A percentile compares a stretch with the other conserved stretches of the same genome.
Evolutionary conservation across 2,888 invertebrate genomes (phyloP).

Genomic region (Drosophila testacea): DNA sequence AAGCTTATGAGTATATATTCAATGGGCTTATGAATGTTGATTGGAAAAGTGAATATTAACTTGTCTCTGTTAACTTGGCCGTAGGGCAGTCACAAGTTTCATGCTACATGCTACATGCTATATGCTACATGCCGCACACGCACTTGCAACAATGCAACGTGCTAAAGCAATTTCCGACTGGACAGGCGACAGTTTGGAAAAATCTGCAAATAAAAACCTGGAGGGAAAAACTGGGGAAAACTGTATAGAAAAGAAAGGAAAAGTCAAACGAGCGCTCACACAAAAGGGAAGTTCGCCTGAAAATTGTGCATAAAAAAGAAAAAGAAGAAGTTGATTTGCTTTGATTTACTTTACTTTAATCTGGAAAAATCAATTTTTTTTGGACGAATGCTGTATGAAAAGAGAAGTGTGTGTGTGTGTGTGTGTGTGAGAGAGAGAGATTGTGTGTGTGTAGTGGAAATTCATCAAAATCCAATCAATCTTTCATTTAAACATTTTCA

Average conservation of each 20-base stretch:
- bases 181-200: conserved; percentile 22
- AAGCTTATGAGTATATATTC: conserved; percentile 26
- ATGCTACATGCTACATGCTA: neutral
- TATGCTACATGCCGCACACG: conserved; percentile 3
- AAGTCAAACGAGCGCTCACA: conserved; percentile 43
- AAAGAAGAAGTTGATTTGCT: conserved; percentile 50
- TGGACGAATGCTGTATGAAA: conserved; percentile 34
- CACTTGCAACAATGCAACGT: conserved; percentile 43
- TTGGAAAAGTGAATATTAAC: conserved; percentile 46
- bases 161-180: conserved; percentile 40
- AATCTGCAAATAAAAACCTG: neutral
- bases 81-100: conserved; percentile 9
- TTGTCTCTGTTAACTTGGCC: conserved; percentile 22
- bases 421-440: conserved; percentile 22
- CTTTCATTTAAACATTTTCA: conserved; percentile 82
- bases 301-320: conserved; percentile 40
- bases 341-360: conserved; percentile 75
- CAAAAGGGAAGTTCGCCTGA: conserved; percentile 56
- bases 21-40: conserved; percentile 29
- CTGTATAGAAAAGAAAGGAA: conserved; percentile 21
- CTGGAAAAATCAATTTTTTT: conserved; percentile 61
- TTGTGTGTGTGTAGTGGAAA: conserved; percentile 64
- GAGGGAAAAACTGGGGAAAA: neutral
- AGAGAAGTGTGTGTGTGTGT: conserved; percentile 31
- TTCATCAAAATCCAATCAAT: conserved; percentile 82